phyloP scores from a whole-genome alignment of 2,888 invertebrate species.

The Habroteleia sp. region DNA sequence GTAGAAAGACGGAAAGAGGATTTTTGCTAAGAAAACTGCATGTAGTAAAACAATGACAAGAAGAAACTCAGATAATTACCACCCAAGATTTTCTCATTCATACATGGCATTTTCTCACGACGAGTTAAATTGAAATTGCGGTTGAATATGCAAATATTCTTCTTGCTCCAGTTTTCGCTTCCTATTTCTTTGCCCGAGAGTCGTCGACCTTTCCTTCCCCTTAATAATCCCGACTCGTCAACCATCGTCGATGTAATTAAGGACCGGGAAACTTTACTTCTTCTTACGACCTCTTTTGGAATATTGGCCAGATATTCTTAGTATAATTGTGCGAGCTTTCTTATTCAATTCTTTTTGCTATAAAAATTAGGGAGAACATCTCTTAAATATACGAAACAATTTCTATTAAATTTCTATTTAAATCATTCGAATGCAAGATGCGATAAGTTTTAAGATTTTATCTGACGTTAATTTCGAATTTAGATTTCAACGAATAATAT shows the following conservation, averaged over 20 bases:
- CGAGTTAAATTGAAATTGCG: slow-evolving; percentile 30
- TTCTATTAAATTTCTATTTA: slow-evolving; percentile 9
- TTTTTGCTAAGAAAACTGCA: no score
- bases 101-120: slow-evolving; percentile 8
- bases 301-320: background rate
- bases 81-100: no score
- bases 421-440: no score
- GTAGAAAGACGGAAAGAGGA: no score
- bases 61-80: no score
- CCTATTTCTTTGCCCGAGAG: slow-evolving; percentile 14
- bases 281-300: slow-evolving; percentile 16
- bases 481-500: no score
- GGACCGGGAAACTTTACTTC: slow-evolving; percentile 24
- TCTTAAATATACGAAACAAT: no score
- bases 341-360: no score
- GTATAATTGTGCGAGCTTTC: slow-evolving; percentile 9
- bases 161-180: slow-evolving; percentile 25
- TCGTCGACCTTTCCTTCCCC: slow-evolving; percentile 31
- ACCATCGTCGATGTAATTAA: slow-evolving; percentile 32
- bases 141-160: slow-evolving; percentile 41
- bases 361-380: no score
- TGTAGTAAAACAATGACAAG: no score
- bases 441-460: no score
- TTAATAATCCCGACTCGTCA: slow-evolving; percentile 29
- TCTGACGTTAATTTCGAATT: no score